These are phyloP conservation scores for Torymus auratus DNA, from an alignment of 2,888 invertebrate genomes.

Conservation along the genomic window DNA sequence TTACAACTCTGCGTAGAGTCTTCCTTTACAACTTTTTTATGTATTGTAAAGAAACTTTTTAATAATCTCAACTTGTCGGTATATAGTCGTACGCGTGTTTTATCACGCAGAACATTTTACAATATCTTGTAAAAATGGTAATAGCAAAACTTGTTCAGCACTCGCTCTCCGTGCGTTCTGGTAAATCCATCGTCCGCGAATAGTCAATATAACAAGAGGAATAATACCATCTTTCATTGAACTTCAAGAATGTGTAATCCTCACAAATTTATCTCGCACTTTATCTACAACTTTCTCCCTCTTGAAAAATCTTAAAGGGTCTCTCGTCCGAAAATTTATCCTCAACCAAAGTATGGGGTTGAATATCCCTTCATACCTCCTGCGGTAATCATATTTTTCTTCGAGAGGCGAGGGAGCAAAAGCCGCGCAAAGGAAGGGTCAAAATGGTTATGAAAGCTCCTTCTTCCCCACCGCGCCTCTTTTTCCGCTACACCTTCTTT, in stretches of 20 bases:
- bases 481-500: not conserved
- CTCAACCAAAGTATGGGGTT: constrained; percentile 30
- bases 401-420: not conserved
- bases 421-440: not conserved
- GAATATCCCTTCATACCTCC: constrained; percentile 42
- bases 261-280: not conserved
- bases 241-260: constrained; percentile 20
- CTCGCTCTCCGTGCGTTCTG: not conserved
- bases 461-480: not conserved
- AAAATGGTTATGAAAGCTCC: not conserved
- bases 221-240: constrained; percentile 42
- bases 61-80: constrained; percentile 20
- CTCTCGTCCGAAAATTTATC: constrained; percentile 23
- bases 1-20: not conserved
- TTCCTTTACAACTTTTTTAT: not conserved
- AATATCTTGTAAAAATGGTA: constrained; percentile 27
- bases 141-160: constrained; percentile 2
- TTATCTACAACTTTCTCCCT: constrained; percentile 24
- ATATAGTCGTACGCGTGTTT: not conserved
- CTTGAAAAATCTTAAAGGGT: constrained; percentile 26
- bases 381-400: constrained; percentile 30
- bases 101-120: not conserved
- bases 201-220: constrained; percentile 32
- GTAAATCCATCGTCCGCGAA: constrained; percentile 33
- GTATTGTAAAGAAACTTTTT: constrained; percentile 17